A percentile compares a stretch with the other conserved stretches of the same genome.
These are phyloP conservation scores for Dolichopus griseipennis DNA, from an alignment of 2,888 invertebrate species.

Conservation along the genomic window DNA sequence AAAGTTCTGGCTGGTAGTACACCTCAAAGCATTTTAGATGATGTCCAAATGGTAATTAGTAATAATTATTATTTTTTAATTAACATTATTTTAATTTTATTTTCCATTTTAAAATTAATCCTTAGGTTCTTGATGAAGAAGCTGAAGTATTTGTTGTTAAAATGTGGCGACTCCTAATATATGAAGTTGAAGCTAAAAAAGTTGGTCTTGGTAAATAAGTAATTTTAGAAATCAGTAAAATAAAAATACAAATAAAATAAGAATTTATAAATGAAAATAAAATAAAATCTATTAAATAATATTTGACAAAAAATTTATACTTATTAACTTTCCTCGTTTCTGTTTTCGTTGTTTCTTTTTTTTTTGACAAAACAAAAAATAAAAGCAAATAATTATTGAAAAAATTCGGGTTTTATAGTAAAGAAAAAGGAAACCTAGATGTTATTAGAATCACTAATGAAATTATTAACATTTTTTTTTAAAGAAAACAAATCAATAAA, in stretches of 20 bases:
- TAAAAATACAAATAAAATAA: background rate
- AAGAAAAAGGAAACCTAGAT: too few species aligned
- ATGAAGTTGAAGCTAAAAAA: slow-evolving; percentile 98
- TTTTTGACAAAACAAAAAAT: background rate
- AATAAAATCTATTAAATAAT: background rate
- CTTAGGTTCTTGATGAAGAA: slow-evolving; percentile 95
- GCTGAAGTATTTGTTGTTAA: slow-evolving; percentile 99
- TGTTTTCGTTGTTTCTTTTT: background rate
- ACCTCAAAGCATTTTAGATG: slow-evolving; percentile 91
- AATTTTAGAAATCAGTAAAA: background rate
- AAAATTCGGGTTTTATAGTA: too few species aligned
- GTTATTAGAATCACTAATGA: too few species aligned
- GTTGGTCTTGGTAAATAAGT: slow-evolving; percentile 54
- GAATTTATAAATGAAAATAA: background rate
- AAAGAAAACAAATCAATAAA: too few species aligned
- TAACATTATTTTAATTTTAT: background rate
- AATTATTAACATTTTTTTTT: too few species aligned
- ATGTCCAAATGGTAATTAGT: slow-evolving; percentile 90
- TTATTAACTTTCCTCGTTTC: background rate
- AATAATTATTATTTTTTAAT: background rate
- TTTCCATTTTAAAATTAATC: slow-evolving; percentile 29
- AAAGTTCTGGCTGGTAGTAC: slow-evolving; percentile 90
- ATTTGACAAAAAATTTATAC: background rate
- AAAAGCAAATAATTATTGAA: background rate
- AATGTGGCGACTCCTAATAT: slow-evolving; percentile 99